These are phyloP conservation scores for Hemicrepidius hirtus DNA, from an alignment of 2,888 invertebrate species.

Conservation along the genomic window DNA sequence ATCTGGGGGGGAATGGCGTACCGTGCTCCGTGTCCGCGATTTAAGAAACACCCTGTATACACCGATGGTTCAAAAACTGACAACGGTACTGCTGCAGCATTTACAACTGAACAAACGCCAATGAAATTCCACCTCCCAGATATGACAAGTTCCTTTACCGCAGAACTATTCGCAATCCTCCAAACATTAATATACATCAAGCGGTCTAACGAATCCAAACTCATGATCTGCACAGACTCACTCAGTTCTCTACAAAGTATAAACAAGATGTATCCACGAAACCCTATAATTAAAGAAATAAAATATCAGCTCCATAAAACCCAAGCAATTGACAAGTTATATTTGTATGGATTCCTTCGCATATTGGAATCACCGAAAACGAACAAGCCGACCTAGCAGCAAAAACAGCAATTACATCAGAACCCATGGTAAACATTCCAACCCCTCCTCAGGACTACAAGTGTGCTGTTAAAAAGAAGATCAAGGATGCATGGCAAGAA, in stretches of 20 bases:
- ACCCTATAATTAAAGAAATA: not conserved
- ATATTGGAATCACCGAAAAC: not conserved
- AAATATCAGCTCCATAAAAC: not conserved
- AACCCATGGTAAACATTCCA: no score
- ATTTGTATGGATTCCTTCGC: no score
- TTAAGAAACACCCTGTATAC: no score
- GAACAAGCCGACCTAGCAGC: not conserved
- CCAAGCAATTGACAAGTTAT: not conserved
- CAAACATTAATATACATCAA: not conserved
- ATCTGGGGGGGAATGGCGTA: no score
- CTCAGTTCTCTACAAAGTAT: no score
- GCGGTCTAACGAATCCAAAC: not conserved
- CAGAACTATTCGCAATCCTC: not conserved
- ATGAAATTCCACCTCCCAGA: not conserved
- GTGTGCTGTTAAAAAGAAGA: no score
- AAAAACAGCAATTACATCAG: not conserved
- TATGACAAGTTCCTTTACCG: not conserved
- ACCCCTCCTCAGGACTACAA: not conserved
- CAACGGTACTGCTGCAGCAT: not conserved
- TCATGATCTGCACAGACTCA: no score
- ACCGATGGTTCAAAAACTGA: not conserved
- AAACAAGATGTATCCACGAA: not conserved
- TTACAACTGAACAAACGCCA: not conserved
- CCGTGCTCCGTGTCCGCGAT: no score
- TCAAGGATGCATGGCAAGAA: no score